Base-by-base conservation (phyloP, 53 echinoderm and acorn worm genomes). In the Holothuria leucospilota region DNA sequence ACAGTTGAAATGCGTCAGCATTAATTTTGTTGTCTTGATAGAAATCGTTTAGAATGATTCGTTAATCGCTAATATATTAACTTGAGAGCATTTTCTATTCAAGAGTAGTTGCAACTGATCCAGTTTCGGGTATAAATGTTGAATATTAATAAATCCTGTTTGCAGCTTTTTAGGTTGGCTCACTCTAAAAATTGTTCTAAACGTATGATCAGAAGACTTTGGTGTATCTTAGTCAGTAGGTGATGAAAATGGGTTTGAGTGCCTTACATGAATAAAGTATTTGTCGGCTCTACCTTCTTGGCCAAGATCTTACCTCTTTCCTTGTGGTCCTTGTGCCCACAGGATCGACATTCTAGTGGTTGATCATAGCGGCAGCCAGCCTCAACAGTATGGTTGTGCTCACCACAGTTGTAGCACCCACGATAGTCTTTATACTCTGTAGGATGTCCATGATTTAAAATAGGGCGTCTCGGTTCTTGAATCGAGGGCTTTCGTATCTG, bases 371-470 rank as follows among this genome's bases (percentile, higher is more conserved):
- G 69, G 69, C 69, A 68, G 23, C 20, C 38, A 16, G 69, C 38
- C n/a, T n/a, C n/a, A 26, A 68, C 27, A 16, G 38, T 16, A 5
- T 82, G 82, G 49, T 64, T 82, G 38, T 62, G 9, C 38, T 82
- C 82, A 39, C 66, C 66, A 14, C 82, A 82, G 52, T 63, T 58
- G 38, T 82, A 49, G 34, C 82, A 82, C 6, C 63, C 63, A 38
- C 63, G 40, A 26, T 81, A 46, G 46, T 46, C 46, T 11, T 46
- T 46, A 46, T 46, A 46, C 46, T 46, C 46, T 7, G 3, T 46
- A 46, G 46, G 46, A 46, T 11, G 46, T 46, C 46, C 46, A 46
- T 46, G 46, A 46, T 46, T 0, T 46, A 46, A 46, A 46, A 4
- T 8, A 46, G 46, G 40, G 71, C 13, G 29, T 21, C 46, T 2